These are phyloP conservation scores for Ibycter americanus DNA, from an alignment of 2,797 vertebrate genomes.

Conservation along the genomic window DNA sequence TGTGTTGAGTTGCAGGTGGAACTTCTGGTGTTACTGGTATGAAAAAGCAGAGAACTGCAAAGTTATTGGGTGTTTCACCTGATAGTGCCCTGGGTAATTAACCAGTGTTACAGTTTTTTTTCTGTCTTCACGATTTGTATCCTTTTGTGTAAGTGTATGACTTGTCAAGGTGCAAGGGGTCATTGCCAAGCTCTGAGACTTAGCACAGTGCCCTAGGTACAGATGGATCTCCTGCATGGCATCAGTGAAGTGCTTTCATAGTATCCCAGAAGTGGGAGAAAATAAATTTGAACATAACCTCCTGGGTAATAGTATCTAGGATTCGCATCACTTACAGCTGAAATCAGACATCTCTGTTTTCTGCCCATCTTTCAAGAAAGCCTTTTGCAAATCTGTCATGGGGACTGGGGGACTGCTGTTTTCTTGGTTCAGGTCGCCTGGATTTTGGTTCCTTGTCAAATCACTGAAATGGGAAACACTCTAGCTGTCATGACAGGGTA, in stretches of 20 bases:
- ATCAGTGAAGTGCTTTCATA: background rate
- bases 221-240: background rate
- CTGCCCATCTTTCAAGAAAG: background rate
- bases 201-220: background rate
- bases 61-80: background rate
- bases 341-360: background rate
- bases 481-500: background rate
- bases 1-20: background rate
- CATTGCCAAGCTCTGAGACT: background rate
- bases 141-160: background rate
- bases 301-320: background rate
- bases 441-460: background rate
- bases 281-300: background rate
- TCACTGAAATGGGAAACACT: background rate
- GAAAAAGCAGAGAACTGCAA: background rate
- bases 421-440: background rate
- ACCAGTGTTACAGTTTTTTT: rapidly evolving
- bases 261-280: background rate
- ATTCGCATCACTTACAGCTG: background rate
- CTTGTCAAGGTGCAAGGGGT: background rate
- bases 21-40: background rate
- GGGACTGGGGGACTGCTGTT: background rate
- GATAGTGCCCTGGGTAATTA: background rate
- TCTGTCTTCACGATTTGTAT: background rate
- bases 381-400: background rate